Percentiles rank a stretch among this genome's conserved stretches.
Conservation (phyloP, 2,888 invertebrate genomes). For the Rotaria socialis region DNA sequence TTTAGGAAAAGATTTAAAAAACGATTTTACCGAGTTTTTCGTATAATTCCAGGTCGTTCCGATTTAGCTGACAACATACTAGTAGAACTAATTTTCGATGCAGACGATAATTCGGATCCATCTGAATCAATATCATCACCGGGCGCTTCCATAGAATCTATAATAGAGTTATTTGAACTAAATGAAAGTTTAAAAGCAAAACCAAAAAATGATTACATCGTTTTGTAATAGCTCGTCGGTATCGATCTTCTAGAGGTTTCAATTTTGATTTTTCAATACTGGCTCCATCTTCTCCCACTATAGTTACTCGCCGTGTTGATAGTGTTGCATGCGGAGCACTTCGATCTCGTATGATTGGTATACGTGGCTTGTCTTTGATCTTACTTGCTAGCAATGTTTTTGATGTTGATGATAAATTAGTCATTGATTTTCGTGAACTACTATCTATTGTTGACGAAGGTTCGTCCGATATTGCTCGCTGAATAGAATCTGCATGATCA, state of each 20-base stretch:
- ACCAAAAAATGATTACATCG: background rate
- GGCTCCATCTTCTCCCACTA: background rate
- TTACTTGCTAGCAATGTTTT: background rate
- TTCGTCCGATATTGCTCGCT: background rate
- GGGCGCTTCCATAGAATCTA: background rate
- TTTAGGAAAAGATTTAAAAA: background rate
- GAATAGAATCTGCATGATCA: too few relatives aligned
- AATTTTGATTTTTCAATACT: background rate
- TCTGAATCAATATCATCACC: slow-evolving; percentile 32
- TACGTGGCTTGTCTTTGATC: background rate
- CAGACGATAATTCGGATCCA: slow-evolving; percentile 12
- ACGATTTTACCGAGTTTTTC: background rate
- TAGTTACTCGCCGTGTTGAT: background rate
- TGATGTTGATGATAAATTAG: background rate
- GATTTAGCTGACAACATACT: background rate
- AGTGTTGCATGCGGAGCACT: background rate
- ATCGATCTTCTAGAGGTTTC: background rate
- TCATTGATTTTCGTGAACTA: background rate
- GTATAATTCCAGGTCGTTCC: background rate
- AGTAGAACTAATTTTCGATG: background rate
- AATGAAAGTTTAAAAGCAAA: too few relatives aligned
- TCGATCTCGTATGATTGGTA: slow-evolving; percentile 24
- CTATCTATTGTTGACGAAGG: background rate
- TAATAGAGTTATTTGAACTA: too few relatives aligned
- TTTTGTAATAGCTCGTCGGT: background rate